A percentile compares a stretch with the other conserved stretches of the same genome.
These are phyloP conservation scores for Poecile atricapillus DNA, from an alignment of 2,113 vertebrate species.

Conservation along the genomic window DNA sequence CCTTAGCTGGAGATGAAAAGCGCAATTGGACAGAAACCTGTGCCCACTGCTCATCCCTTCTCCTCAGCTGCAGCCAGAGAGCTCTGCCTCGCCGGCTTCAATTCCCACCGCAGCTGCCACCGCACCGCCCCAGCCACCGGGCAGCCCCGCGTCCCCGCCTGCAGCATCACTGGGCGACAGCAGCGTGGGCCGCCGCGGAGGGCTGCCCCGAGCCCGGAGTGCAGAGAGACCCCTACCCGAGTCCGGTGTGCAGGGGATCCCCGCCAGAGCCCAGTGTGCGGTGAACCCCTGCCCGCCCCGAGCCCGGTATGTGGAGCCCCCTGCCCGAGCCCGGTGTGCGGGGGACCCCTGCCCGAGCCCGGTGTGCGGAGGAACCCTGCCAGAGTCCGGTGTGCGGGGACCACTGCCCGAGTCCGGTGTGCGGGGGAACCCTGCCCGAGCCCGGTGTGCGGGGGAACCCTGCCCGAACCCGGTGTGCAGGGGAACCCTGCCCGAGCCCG, in stretches of 20 bases:
- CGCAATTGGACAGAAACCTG: background rate
- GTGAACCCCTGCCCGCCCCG: background rate
- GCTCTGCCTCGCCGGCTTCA: background rate
- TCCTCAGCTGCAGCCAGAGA: background rate
- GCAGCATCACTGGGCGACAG: background rate
- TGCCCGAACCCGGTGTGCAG: no score
- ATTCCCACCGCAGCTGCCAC: background rate
- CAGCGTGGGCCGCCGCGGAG: no score
- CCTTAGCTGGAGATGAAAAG: background rate
- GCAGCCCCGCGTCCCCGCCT: background rate
- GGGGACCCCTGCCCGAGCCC: no score
- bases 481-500: no score
- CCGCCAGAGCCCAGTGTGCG: background rate
- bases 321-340: background rate
- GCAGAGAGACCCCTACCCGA: accelerated
- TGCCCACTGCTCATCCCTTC: background rate
- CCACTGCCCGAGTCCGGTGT: no score
- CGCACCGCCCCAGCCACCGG: background rate
- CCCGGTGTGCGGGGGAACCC: no score
- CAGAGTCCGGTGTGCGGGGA: no score
- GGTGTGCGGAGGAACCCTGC: no score
- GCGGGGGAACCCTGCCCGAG: no score
- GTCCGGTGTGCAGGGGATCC: background rate
- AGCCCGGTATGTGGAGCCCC: no score
- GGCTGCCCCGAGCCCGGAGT: background rate